These are phyloP conservation scores for Vanessa tameamea DNA, from an alignment of 1,140 invertebrate genomes.

Conservation along the genomic window DNA sequence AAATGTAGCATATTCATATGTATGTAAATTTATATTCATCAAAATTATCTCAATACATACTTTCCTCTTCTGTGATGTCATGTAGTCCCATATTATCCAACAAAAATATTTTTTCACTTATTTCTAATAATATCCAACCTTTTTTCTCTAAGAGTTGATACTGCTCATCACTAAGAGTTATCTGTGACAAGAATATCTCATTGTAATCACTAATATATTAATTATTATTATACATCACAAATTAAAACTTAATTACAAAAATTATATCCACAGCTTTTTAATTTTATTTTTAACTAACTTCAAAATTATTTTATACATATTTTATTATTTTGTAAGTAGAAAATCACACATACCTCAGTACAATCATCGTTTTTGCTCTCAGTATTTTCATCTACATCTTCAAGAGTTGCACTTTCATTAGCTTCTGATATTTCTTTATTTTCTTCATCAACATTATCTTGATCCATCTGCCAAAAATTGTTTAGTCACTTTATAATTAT, in stretches of 20 bases:
- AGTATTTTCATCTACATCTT: constrained; percentile 20
- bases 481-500: neutral
- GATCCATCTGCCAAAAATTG: constrained; percentile 25
- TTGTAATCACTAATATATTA: too few species aligned
- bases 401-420: constrained; percentile 14
- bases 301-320: too few species aligned
- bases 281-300: too few species aligned
- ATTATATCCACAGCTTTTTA: too few species aligned
- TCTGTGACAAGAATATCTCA: constrained; percentile 39
- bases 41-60: constrained; percentile 48
- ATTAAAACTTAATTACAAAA: too few species aligned
- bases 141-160: constrained; percentile 65
- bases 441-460: constrained; percentile 32
- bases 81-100: constrained; percentile 65
- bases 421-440: constrained; percentile 18
- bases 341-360: constrained; percentile 39
- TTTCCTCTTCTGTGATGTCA: constrained; percentile 65
- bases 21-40: neutral
- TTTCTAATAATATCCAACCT: constrained; percentile 70
- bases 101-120: constrained; percentile 67
- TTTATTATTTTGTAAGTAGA: neutral
- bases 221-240: too few species aligned
- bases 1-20: neutral
- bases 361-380: constrained; percentile 39
- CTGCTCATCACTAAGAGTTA: constrained; percentile 69